Percentiles rank a stretch among this genome's conserved stretches.
Evolutionary conservation across 2,797 vertebrate genomes (phyloP).

Genomic region (Artibeus lituratus): DNA sequence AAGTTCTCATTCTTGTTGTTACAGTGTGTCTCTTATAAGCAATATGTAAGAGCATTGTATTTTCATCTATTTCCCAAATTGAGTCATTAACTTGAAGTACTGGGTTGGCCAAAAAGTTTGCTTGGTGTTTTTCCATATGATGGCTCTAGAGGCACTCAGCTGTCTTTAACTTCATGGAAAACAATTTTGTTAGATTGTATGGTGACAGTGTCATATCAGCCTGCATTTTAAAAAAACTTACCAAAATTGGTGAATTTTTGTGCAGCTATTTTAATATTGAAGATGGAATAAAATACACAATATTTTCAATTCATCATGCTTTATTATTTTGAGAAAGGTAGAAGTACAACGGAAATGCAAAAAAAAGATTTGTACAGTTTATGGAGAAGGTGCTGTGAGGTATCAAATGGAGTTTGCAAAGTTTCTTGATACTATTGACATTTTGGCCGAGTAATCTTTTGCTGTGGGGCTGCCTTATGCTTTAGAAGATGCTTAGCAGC

Average conservation of each 20-base stretch:
- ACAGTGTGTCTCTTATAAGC: neutral
- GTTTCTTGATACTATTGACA: neutral
- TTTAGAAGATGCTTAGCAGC: neutral
- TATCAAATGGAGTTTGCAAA: neutral
- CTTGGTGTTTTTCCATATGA: neutral
- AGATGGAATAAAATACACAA: neutral
- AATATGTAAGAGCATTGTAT: neutral
- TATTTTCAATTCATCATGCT: neutral
- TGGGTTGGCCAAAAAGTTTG: neutral
- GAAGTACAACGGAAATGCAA: neutral
- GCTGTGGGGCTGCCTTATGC: neutral
- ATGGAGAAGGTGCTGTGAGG: neutral
- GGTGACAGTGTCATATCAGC: neutral
- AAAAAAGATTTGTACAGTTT: neutral
- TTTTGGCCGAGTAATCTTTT: neutral
- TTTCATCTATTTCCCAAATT: neutral
- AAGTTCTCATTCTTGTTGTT: neutral
- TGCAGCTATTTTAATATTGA: neutral
- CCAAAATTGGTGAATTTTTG: neutral
- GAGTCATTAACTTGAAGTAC: neutral
- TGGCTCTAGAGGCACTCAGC: neutral
- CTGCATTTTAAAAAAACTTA: neutral
- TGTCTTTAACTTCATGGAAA: neutral
- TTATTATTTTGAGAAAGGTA: neutral
- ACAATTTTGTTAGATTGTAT: neutral